Evolutionary conservation across 2,797 vertebrate genomes (phyloP), one percentile per base, ranked within the genome.

Genomic region (Pangasius djambal): DNA sequence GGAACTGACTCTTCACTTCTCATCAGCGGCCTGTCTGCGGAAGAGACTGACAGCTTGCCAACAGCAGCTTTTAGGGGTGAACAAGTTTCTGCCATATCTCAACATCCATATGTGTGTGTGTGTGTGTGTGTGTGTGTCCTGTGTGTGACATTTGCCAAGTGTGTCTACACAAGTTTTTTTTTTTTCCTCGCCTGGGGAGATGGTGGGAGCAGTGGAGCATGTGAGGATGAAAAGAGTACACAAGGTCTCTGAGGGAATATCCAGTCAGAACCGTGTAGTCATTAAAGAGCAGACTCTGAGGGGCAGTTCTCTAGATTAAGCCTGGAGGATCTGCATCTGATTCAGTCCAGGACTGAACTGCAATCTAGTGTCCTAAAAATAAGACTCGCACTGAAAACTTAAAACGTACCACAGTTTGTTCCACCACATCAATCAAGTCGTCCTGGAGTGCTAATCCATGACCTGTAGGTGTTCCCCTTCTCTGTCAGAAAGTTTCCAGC

Each of bases 11-110:
- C 85, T 92, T 96, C 96, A 93, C 88, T 92, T 90, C 90, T 90
- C 79, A 93, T 96, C 91, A 94, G 91, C 86, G 89, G 89, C 90
- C 90, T 90, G 89, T 25, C 85, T 25, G 44, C 89, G 94, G 95
- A 96, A 90, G 89, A 93, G 93, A 95, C 88, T 90, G 95, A 94
- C 94, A 94, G 94, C 93, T 94, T 92, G 94, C 96, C 95, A 89
- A 91, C 91, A 94, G 96, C 93, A 70, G 90, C 93, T 95, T 95
- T 94, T 87, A 92, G 89, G 94, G 94, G 91, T 81, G 87, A 88
- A 87, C 81, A 78, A 79, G 82, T 91, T 91, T 79, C 86, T 87
- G 69, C 75, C 59, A 77, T 85, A 88, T 88, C 85, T 82, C 57
- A 70, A 65, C 57, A 77, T 89, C 48, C 75, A 34, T 70, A 57